Conservation (phyloP, 2,113 vertebrate genomes). For the human (Homo sapiens) region GRCh38 chr5:131278501-131279000, state of each 20-base stretch:
- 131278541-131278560: not conserved
- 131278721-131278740: too few species aligned
- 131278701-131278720: fast-evolving
- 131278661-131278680: too few species aligned
- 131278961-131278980: not conserved
- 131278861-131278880: not conserved
- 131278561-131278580: not conserved
- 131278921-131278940: not conserved
- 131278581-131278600: not conserved
- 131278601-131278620: not conserved
- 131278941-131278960: not conserved
- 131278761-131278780: too few species aligned
- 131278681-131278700: too few species aligned
- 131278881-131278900: not conserved
- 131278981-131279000: not conserved
- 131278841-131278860: not conserved
- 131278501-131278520: not conserved
- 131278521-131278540: not conserved
- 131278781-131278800: too few species aligned
- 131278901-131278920: not conserved
- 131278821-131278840: not conserved
- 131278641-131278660: not conserved
- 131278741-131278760: too few species aligned
- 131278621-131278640: not conserved
- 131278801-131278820: not conserved